A percentile compares a stretch with the other conserved stretches of the same genome.
phyloP scores from a whole-genome alignment of 1,140 invertebrate species.

The Papilio helenus region DNA sequence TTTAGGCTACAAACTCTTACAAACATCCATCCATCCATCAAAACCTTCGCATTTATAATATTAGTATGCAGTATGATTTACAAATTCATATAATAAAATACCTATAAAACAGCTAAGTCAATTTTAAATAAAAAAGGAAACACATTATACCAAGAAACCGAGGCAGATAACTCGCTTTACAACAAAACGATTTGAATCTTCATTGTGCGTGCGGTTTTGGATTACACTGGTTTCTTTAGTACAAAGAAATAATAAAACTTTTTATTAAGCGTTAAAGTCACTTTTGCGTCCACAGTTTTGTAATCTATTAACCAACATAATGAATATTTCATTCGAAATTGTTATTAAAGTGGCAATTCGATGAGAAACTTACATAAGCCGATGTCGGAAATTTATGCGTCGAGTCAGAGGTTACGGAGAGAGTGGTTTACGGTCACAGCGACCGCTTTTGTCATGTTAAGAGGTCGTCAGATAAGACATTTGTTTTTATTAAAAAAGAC shows the following conservation, averaged over 20 bases:
- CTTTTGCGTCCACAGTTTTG: background rate
- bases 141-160: background rate
- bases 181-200: background rate
- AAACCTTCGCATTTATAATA: too few relatives aligned
- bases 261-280: background rate
- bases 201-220: background rate
- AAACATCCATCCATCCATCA: too few relatives aligned
- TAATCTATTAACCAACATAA: slow-evolving; percentile 13
- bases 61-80: too few relatives aligned
- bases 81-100: too few relatives aligned
- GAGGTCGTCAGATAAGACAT: slow-evolving; percentile 15
- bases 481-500: background rate
- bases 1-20: too few relatives aligned
- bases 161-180: background rate
- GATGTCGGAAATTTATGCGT: slow-evolving; percentile 41
- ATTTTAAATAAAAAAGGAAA: too few relatives aligned
- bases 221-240: background rate
- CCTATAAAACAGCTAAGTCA: too few relatives aligned
- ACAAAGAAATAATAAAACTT: background rate
- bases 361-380: slow-evolving; percentile 29
- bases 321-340: slow-evolving; percentile 3
- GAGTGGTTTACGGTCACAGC: slow-evolving; percentile 39
- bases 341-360: slow-evolving; percentile 37
- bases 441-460: slow-evolving; percentile 38
- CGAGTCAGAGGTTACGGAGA: slow-evolving; percentile 44